Percentiles rank a stretch among this genome's conserved stretches.
Conservation (phyloP, 2,113 vertebrate genomes). For the Heliornis fulica region DNA sequence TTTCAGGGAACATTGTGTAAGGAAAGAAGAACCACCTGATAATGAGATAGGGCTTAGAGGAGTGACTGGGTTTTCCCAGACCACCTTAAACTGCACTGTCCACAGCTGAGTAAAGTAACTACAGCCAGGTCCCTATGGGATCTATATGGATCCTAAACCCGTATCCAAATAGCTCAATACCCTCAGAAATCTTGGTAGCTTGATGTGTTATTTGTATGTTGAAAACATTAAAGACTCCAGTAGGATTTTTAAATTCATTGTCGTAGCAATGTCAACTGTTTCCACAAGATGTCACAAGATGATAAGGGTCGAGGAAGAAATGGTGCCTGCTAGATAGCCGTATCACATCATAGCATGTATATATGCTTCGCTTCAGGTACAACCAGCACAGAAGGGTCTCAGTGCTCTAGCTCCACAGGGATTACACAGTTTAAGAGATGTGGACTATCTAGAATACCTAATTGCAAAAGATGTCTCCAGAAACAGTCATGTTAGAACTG, state of each 20-base stretch:
- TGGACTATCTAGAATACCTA: neutral
- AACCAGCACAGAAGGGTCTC: neutral
- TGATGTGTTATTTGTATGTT: neutral
- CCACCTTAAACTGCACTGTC: neutral
- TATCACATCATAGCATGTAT: no score
- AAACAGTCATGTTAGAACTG: neutral
- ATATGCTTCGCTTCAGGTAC: neutral
- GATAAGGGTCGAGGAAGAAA: neutral
- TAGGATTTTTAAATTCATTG: neutral
- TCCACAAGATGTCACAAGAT: constrained; percentile 52
- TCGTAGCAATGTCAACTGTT: neutral
- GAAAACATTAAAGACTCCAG: neutral
- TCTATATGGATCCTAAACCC: neutral
- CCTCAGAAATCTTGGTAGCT: neutral
- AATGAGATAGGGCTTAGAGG: neutral
- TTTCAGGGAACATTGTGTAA: neutral
- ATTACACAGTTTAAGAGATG: neutral
- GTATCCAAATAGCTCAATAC: neutral
- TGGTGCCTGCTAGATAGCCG: neutral
- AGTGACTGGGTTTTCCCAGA: neutral
- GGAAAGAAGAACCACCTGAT: neutral
- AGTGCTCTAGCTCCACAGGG: neutral
- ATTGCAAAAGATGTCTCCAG: neutral
- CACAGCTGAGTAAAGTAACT: neutral
- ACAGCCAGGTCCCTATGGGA: neutral